Evolutionary conservation across 1,140 invertebrate genomes (phyloP), one percentile per base, ranked within the genome.

Genomic region (Aphaenogaster rudis): DNA sequence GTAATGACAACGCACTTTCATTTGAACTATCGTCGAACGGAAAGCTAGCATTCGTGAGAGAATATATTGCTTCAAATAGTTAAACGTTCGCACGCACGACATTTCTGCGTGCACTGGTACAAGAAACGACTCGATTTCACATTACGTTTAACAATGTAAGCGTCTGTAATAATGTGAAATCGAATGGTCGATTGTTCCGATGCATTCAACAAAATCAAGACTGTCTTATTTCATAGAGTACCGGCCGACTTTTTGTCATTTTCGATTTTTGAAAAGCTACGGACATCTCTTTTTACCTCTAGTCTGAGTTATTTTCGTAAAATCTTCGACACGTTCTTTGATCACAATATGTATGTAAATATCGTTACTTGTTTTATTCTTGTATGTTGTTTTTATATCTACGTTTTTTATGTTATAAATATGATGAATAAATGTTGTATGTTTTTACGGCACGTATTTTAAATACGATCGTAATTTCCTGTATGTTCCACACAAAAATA

Each of bases 251-350:
- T 15, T 52, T n/a, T 28, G 4, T 59, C 3, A 36, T 52, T 45
- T 82, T 48, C 3, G 17, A 48, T 11, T 61, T 48, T 48, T 8
- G 8, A 82, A 74, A 61, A 69, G n/a, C 1, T 54, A 28, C 15
- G 67, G 9, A 88, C 74, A 21, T 64, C 21, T 50, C 17, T n/a
- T 74, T 82, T 76, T 90, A 86, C 67, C 61, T 90, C 89, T 90
- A 89, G 86, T 90, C 89, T 87, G 87, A 90, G 79, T 85, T 36
- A 79, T 45, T 89, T 61, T 67, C 57, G 21, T 80, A 63, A 57
- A 82, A 79, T 72, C 33, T 7, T 88, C 3, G 61, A 88, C 69
- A 61, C n/a, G 17, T 88, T 52, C 17, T 69, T 71, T 63, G 33
- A 76, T 59, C 69, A 90, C 39, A 48, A 36, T 86, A 21, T 48